Evolutionary conservation across 1,140 invertebrate species (phyloP).

Genomic region (Agrypnia vestita): DNA sequence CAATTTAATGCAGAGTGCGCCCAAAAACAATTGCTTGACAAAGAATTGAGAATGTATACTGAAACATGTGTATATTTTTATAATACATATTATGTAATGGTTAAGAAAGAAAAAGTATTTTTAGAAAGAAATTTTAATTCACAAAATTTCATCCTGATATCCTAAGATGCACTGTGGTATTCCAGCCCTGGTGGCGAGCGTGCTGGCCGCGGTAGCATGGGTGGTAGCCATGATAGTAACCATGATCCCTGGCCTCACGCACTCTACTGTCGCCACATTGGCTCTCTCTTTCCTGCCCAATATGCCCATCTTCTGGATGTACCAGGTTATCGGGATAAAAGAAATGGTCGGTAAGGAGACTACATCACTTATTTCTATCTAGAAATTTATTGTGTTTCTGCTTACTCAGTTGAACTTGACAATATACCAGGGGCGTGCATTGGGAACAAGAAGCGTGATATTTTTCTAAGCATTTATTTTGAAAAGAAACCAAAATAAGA

Average conservation of each 20-base stretch:
- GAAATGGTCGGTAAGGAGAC: constrained; percentile 49
- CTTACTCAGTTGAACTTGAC: too few species aligned
- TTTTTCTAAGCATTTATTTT: too few species aligned
- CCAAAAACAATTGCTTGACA: too few species aligned
- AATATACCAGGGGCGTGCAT: too few species aligned
- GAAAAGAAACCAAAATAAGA: too few species aligned
- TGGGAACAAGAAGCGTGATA: too few species aligned
- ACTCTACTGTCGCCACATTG: background rate
- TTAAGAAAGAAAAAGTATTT: background rate
- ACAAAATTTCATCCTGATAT: too few species aligned
- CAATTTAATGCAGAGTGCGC: too few species aligned
- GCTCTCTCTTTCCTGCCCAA: constrained; percentile 40
- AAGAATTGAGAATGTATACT: background rate
- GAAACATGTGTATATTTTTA: background rate
- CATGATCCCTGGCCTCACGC: background rate
- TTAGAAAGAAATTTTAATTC: background rate
- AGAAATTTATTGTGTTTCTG: too few species aligned
- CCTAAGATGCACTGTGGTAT: background rate
- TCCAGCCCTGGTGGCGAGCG: constrained; percentile 29
- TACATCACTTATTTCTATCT: too few species aligned
- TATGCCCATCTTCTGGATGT: constrained; percentile 46
- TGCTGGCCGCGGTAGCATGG: constrained; percentile 39
- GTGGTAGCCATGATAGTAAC: background rate
- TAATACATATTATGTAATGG: too few species aligned
- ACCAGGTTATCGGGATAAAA: constrained; percentile 39